Percentiles rank a stretch among this genome's conserved stretches.
phyloP scores from a whole-genome alignment of 2,888 invertebrate genomes.

The Leptopilina drosophilae region DNA sequence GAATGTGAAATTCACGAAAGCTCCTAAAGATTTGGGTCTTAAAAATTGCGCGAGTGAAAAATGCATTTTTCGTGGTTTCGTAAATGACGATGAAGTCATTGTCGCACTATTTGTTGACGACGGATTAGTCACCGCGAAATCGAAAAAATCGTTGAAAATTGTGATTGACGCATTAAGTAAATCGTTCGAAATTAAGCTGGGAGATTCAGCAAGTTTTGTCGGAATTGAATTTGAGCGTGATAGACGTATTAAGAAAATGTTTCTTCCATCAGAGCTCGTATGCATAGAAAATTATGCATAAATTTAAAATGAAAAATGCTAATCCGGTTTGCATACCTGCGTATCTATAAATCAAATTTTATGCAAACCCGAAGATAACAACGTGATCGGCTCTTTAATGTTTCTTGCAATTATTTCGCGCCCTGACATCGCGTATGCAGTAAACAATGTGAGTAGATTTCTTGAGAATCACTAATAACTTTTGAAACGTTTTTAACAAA shows the following conservation, averaged over 20 bases:
- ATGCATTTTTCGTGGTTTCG: constrained; percentile 44
- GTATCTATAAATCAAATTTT: constrained; percentile 16
- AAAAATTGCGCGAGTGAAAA: constrained; percentile 38
- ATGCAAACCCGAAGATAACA: background rate
- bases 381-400: constrained; percentile 25
- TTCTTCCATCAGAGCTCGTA: constrained; percentile 2
- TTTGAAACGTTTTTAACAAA: too few relatives aligned
- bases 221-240: background rate
- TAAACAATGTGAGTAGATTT: constrained; percentile 6
- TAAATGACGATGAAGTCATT: constrained; percentile 26
- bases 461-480: background rate
- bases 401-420: background rate
- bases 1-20: constrained; percentile 39
- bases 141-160: background rate
- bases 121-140: constrained; percentile 38
- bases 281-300: background rate
- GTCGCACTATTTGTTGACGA: constrained; percentile 48
- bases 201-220: constrained; percentile 6
- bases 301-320: constrained; percentile 7
- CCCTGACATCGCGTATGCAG: background rate
- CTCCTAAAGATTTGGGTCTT: constrained; percentile 24
- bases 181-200: constrained; percentile 9
- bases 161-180: background rate
- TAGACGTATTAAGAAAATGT: constrained; percentile 16
- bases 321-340: constrained; percentile 8